A percentile compares a stretch with the other conserved stretches of the same genome.
Evolutionary conservation across 2,797 vertebrate genomes (phyloP).

Genomic region (Notolepis coatsorum): DNA sequence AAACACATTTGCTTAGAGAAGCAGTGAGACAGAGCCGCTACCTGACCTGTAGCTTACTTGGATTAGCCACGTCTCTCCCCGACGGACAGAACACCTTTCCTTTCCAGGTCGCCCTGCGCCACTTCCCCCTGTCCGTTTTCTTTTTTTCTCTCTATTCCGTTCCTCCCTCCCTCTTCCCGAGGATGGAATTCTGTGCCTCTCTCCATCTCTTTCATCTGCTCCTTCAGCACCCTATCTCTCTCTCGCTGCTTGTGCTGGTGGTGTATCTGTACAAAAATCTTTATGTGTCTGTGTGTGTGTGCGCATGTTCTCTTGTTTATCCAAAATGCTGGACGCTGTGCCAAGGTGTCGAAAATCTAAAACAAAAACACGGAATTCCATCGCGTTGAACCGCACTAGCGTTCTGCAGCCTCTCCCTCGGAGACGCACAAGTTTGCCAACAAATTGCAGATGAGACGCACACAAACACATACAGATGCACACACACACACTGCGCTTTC

Average conservation of each 20-base stretch:
- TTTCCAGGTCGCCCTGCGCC: conserved; percentile 26
- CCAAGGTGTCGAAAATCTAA: not conserved
- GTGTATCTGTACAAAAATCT: no score
- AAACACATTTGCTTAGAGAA: conserved; percentile 26
- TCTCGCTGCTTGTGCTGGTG: not conserved
- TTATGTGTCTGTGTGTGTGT: not conserved
- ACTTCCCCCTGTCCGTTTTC: conserved; percentile 5
- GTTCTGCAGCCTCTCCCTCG: conserved; percentile 15
- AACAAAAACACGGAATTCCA: conserved; percentile 26
- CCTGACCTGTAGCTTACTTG: conserved; percentile 28
- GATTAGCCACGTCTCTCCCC: conserved; percentile 22
- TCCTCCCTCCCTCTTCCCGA: not conserved
- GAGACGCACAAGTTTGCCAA: conserved; percentile 26
- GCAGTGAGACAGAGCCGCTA: conserved; percentile 23
- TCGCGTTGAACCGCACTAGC: conserved; percentile 34
- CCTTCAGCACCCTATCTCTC: not conserved
- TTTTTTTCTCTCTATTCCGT: not conserved
- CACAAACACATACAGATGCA: not conserved
- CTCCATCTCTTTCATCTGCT: not conserved
- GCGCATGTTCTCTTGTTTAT: not conserved
- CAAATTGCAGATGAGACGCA: conserved; percentile 27
- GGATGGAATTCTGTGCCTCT: not conserved
- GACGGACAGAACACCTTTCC: conserved; percentile 19
- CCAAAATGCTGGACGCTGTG: not conserved
- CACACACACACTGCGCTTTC: not conserved